phyloP scores from a whole-genome alignment of 2,113 vertebrate genomes.

The Syngnathus floridae region DNA sequence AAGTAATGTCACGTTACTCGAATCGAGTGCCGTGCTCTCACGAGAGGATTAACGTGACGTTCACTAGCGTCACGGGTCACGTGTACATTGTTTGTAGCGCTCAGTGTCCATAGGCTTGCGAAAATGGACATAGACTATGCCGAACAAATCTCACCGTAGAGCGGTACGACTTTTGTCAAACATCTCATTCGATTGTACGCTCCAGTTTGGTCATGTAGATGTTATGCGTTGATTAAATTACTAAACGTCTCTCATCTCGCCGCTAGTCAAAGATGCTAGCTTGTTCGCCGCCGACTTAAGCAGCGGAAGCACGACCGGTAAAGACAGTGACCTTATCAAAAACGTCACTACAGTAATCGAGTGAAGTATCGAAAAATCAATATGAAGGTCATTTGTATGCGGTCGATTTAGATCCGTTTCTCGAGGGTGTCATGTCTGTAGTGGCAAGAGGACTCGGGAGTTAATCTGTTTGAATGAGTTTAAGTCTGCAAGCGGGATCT shows the following conservation, averaged over 20 bases:
- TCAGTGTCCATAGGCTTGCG: slow-evolving; percentile 25
- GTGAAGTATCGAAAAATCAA: neutral
- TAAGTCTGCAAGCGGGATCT: slow-evolving; percentile 10
- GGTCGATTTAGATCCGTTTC: neutral
- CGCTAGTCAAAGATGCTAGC: slow-evolving; percentile 22
- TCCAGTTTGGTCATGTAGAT: neutral
- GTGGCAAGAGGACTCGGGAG: slow-evolving; percentile 3
- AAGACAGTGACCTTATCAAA: neutral
- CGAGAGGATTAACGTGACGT: slow-evolving; percentile 14
- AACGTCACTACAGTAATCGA: neutral
- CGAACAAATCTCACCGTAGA: slow-evolving; percentile 28
- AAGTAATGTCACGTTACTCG: fast-evolving
- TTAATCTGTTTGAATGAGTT: slow-evolving; percentile 28
- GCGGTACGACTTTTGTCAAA: slow-evolving; percentile 24
- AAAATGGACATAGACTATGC: slow-evolving; percentile 48
- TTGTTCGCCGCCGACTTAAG: slow-evolving; percentile 12
- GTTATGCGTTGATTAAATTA: neutral
- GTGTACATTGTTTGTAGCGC: slow-evolving; percentile 32
- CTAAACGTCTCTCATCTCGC: slow-evolving; percentile 9
- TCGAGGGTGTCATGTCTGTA: neutral
- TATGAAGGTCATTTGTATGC: neutral
- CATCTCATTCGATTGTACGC: fast-evolving
- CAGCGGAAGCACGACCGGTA: neutral
- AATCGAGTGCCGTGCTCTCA: slow-evolving; percentile 4
- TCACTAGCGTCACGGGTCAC: slow-evolving; percentile 15